These are phyloP conservation scores for Murina feae DNA, from an alignment of 2,113 vertebrate species.

Conservation along the genomic window DNA sequence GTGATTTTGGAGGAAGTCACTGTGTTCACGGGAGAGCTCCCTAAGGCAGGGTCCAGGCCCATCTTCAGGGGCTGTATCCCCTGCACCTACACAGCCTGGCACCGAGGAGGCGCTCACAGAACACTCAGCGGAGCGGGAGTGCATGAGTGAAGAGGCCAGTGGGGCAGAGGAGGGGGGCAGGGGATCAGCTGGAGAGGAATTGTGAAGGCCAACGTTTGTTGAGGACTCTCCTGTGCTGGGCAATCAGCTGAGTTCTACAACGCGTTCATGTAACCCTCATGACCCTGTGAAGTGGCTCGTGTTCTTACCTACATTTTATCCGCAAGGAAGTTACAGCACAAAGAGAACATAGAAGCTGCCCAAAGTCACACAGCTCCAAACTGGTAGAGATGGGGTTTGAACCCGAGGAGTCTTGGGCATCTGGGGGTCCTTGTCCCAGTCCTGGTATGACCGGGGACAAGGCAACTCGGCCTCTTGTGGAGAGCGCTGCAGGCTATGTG, in stretches of 20 bases:
- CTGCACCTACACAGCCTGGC: too few species aligned
- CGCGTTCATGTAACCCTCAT: neutral
- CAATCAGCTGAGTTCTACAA: neutral
- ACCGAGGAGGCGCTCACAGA: rapidly evolving
- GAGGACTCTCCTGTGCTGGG: neutral
- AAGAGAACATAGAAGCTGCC: neutral
- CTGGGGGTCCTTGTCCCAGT: neutral
- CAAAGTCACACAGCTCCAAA: neutral
- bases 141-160: rapidly evolving
- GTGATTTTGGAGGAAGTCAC: neutral
- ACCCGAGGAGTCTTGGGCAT: neutral
- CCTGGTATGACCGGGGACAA: neutral
- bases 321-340: neutral
- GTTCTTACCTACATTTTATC: neutral
- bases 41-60: neutral
- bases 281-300: rapidly evolving
- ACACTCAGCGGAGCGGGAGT: rapidly evolving
- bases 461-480: neutral
- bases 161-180: neutral
- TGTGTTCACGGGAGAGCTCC: neutral
- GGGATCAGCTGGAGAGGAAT: neutral
- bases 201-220: rapidly evolving
- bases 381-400: neutral
- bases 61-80: neutral
- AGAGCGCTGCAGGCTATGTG: rapidly evolving